Percentiles rank a stretch among this genome's conserved stretches.
Conservation (phyloP, 2,797 vertebrate genomes). For the Microchirus variegatus region DNA sequence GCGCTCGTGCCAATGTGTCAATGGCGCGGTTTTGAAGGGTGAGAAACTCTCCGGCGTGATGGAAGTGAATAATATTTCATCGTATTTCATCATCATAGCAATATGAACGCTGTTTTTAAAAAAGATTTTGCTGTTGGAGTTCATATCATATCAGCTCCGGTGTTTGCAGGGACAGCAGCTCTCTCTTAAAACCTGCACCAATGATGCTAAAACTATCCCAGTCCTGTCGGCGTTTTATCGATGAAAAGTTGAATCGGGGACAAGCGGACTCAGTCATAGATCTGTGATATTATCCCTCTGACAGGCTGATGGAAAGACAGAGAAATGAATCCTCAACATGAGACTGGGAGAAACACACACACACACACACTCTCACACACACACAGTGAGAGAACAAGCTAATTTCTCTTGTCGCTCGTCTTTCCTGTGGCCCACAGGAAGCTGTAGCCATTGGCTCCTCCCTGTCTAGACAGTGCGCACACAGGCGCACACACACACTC, state of each 20-base stretch:
- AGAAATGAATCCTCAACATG: too few species aligned
- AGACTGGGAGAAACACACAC: background rate
- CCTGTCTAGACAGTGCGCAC: slow-evolving; percentile 77
- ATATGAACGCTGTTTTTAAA: background rate
- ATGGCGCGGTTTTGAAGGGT: too few species aligned
- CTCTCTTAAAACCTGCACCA: too few species aligned
- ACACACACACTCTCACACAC: too few species aligned
- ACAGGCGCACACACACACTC: slow-evolving; percentile 27
- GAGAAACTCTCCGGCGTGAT: background rate
- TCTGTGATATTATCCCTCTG: too few species aligned
- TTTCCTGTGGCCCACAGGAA: slow-evolving; percentile 70
- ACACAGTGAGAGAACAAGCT: slow-evolving; percentile 21
- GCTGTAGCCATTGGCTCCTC: slow-evolving; percentile 71
- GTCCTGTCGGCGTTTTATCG: too few species aligned
- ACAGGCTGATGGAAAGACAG: too few species aligned
- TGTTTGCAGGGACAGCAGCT: background rate
- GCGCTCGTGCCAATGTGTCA: too few species aligned
- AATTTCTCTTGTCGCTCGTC: slow-evolving; percentile 33
- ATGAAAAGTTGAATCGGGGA: too few species aligned
- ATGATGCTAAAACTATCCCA: too few species aligned
- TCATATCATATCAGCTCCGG: background rate
- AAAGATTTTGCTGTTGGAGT: slow-evolving; percentile 25
- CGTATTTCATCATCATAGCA: background rate
- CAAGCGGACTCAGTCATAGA: too few species aligned
- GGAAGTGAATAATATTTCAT: slow-evolving; percentile 5